These are phyloP conservation scores for Drosophila baimaii DNA, from an alignment of 1,140 invertebrate species.

Conservation along the genomic window DNA sequence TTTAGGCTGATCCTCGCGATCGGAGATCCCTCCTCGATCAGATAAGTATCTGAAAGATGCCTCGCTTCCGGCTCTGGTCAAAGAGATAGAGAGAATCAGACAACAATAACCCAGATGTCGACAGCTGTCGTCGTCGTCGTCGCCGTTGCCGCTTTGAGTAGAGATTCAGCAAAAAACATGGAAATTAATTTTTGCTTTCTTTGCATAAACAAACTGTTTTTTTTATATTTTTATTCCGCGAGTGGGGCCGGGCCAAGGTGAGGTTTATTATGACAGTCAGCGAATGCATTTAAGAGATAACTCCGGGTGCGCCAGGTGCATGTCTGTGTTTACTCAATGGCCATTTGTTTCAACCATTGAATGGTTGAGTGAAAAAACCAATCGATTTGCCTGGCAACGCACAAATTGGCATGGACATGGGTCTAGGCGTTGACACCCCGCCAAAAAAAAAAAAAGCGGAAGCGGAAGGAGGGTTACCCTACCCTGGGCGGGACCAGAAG, in stretches of 20 bases:
- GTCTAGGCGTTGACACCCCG: conserved; percentile 12
- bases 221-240: conserved; percentile 23
- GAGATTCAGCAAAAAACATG: conserved; percentile 35
- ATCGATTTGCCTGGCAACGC: conserved; percentile 76
- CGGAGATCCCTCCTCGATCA: conserved; percentile 56
- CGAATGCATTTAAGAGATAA: conserved; percentile 15
- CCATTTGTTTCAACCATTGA: no score
- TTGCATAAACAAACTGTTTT: conserved; percentile 22
- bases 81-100: conserved; percentile 3
- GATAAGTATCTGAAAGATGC: conserved; percentile 39
- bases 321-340: conserved; percentile 45
- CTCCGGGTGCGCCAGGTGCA: conserved; percentile 57
- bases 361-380: conserved; percentile 43
- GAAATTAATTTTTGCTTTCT: conserved; percentile 37
- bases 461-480: conserved; percentile 54
- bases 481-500: conserved; percentile 51
- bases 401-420: conserved; percentile 61
- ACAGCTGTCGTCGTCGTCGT: conserved; percentile 43
- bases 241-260: conserved; percentile 70
- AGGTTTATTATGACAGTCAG: conserved; percentile 65
- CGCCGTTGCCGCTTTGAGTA: conserved; percentile 24
- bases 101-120: conserved; percentile 34
- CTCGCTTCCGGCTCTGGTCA: conserved; percentile 42
- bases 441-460: conserved; percentile 47
- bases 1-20: conserved; percentile 53